Conservation (phyloP, 1,140 invertebrate species). For the Lucilia sericata region DNA sequence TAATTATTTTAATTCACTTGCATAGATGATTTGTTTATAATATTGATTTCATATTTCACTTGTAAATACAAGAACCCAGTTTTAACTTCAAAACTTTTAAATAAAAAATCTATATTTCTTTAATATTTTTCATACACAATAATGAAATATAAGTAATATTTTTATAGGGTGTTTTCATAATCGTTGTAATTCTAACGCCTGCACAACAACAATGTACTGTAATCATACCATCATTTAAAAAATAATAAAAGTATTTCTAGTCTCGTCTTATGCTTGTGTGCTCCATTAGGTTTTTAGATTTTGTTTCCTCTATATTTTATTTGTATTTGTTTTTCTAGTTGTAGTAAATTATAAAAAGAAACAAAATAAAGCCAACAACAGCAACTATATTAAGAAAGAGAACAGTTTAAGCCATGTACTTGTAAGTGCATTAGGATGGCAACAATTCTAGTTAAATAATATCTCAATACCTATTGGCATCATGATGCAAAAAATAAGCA, state of each 20-base stretch:
- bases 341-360: not conserved
- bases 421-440: not conserved
- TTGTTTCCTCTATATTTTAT: not conserved
- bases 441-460: too few relatives aligned
- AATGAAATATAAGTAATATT: too few relatives aligned
- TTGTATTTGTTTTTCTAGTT: not conserved
- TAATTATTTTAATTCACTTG: too few relatives aligned
- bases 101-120: too few relatives aligned
- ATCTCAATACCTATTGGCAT: too few relatives aligned
- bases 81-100: too few relatives aligned
- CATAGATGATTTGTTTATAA: too few relatives aligned
- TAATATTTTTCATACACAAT: not conserved
- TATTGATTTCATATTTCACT: too few relatives aligned
- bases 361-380: constrained; percentile 23
- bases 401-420: constrained; percentile 20
- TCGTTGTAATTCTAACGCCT: not conserved
- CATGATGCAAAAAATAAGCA: too few relatives aligned
- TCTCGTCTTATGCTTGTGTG: constrained; percentile 17
- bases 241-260: constrained; percentile 16
- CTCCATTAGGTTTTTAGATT: constrained; percentile 16
- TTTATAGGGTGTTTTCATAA: not conserved
- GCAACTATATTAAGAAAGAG: constrained; percentile 31
- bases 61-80: too few relatives aligned
- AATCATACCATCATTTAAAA: constrained; percentile 1
- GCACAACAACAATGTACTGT: not conserved